Evolutionary conservation across 2,113 vertebrate species (phyloP).

Genomic region (Dromas ardeola): DNA sequence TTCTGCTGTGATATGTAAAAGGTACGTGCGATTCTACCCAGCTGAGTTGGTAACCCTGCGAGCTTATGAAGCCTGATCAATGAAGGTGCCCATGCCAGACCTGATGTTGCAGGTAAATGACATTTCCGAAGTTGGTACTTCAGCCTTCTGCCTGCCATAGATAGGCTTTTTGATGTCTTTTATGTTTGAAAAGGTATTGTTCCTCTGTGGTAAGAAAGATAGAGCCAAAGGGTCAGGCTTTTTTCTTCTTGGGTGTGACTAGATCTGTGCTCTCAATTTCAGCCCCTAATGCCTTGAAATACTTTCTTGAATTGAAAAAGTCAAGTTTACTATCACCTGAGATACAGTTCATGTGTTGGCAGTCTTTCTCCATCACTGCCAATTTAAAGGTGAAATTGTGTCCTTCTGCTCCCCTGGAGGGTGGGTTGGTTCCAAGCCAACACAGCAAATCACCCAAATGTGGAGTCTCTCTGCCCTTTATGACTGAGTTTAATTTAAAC

Average conservation of each 20-base stretch:
- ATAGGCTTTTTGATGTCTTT: background rate
- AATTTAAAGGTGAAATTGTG: background rate
- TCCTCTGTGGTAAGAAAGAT: background rate
- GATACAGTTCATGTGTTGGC: background rate
- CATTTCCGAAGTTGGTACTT: background rate
- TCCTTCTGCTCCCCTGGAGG: background rate
- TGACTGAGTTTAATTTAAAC: background rate
- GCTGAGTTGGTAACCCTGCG: background rate
- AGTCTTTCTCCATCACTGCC: background rate
- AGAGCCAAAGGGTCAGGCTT: background rate
- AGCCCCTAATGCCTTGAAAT: background rate
- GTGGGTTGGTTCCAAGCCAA: background rate
- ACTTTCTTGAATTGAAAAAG: background rate
- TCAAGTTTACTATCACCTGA: background rate
- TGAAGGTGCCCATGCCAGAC: background rate
- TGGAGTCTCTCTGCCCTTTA: background rate
- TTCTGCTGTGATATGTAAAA: background rate
- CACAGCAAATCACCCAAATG: background rate
- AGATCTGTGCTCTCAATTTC: background rate
- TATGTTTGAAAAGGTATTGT: background rate
- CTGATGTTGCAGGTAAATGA: background rate
- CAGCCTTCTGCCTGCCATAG: background rate
- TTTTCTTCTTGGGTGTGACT: background rate
- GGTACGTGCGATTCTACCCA: background rate
- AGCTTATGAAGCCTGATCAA: background rate